A percentile compares a stretch with the other conserved stretches of the same genome.
Conservation (phyloP, 2,113 vertebrate genomes). For the Neodon shergylaensis region DNA sequence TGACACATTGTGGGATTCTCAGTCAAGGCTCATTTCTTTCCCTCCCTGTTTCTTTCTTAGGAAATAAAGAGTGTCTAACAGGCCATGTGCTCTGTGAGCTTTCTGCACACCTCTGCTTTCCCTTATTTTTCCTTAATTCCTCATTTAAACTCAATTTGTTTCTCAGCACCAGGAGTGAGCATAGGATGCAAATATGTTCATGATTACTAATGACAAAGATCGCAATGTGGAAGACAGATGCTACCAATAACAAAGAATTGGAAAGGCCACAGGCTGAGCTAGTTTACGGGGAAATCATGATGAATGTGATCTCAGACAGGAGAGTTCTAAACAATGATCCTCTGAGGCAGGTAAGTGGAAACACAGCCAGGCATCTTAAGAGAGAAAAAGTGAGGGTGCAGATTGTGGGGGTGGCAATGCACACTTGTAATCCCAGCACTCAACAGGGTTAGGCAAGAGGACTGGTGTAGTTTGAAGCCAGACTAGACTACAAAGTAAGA, state of each 20-base stretch:
- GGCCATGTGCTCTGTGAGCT: background rate
- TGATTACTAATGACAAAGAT: conserved; percentile 37
- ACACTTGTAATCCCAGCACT: background rate
- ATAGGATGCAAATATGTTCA: conserved; percentile 42
- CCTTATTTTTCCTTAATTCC: conserved; percentile 35
- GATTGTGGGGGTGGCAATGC: background rate
- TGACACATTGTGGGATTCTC: no score
- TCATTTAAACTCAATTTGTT: conserved; percentile 47
- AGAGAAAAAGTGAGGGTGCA: background rate
- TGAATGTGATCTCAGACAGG: background rate
- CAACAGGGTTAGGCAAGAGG: background rate
- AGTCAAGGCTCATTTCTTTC: background rate
- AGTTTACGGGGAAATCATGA: conserved; percentile 26
- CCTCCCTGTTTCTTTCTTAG: background rate
- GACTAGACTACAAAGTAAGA: background rate
- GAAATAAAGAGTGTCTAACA: background rate
- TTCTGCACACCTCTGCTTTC: background rate
- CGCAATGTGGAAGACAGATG: conserved; percentile 43
- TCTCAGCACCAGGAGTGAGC: conserved; percentile 37
- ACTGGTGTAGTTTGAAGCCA: background rate
- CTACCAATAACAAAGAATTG: conserved; percentile 54
- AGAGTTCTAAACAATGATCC: background rate
- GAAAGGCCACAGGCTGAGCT: background rate
- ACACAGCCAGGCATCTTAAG: background rate
- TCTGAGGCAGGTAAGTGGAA: background rate